A percentile compares a stretch with the other conserved stretches of the same genome.
Conservation (phyloP, 2,797 vertebrate species). For the Varecia variegata region DNA sequence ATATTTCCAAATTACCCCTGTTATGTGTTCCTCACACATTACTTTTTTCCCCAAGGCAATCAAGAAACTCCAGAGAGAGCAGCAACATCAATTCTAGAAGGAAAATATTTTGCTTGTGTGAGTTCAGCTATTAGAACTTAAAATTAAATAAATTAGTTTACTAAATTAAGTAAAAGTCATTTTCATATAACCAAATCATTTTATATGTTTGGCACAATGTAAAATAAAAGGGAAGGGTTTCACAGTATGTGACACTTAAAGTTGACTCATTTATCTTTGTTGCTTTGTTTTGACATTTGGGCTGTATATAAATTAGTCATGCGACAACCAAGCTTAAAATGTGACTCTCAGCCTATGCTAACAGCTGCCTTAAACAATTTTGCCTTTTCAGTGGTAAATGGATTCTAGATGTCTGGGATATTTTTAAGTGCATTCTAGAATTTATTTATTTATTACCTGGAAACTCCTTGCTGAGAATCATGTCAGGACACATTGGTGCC, state of each 20-base stretch:
- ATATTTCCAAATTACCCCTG: conserved; percentile 5
- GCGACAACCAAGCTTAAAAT: conserved; percentile 49
- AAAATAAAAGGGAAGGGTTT: conserved; percentile 64
- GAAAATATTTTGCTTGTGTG: conserved; percentile 53
- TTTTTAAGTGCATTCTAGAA: conserved; percentile 51
- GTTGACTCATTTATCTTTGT: conserved; percentile 67
- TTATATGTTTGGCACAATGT: conserved; percentile 74
- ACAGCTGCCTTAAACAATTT: conserved; percentile 57
- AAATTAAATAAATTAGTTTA: conserved; percentile 28
- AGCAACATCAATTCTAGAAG: not conserved
- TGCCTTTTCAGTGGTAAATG: conserved; percentile 57
- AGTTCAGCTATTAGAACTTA: conserved; percentile 24
- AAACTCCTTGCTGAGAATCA: not conserved
- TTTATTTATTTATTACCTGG: conserved; percentile 30
- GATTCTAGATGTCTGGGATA: conserved; percentile 56
- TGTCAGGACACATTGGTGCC: not conserved
- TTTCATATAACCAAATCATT: conserved; percentile 66
- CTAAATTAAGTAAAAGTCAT: conserved; percentile 52
- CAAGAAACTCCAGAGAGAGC: conserved; percentile 27
- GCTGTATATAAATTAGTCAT: conserved; percentile 73
- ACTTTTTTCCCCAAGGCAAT: not conserved
- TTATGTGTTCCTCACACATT: conserved; percentile 13
- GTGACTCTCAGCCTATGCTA: conserved; percentile 57
- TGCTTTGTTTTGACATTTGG: conserved; percentile 74
- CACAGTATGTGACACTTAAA: conserved; percentile 60